Base-by-base conservation (phyloP, 2,797 vertebrate species). In the Furcifer pardalis region DNA sequence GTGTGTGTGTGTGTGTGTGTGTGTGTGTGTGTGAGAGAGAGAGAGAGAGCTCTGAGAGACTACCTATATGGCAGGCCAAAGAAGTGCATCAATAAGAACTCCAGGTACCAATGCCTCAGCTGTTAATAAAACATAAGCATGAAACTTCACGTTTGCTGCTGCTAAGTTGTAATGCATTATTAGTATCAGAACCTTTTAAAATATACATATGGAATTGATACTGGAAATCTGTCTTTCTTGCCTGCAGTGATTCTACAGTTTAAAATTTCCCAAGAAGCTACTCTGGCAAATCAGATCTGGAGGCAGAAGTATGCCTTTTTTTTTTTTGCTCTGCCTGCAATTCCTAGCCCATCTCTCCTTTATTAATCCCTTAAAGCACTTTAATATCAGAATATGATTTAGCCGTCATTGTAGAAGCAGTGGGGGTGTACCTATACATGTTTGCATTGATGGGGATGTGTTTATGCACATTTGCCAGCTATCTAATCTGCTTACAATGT, bases 281-380 rank as follows among this genome's bases (percentile, higher is more conserved):
- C 44, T 77, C 90, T 76, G 77, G 85, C 68, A 65, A 88, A 88
- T 89, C 32, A 72, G 65, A 91, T 79, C 88, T 65, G 83, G 52
- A 88, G 59, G 35, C 75, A 88, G 82, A 90, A 88, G 92, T 86
- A 84, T 63, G 35, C 82, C 83, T 49, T 84, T 1, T 80, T 49
- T 78, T 52, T 65, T 49, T 17, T 5, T 8, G 15, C 44, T 62
- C 25, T 19, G 7, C 44, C 46, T 30, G 2, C 1, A n/a, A 46
- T 81, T 37, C 72, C 40, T 42, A 62, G 71, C 60, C 46, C 35
- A 44, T 86, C 84, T 27, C 35, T 30, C 40, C 44, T 91, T 93
- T 92, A 69, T 91, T 81, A 92, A 90, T 94, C 89, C 92, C 74
- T 90, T 88, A 86, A 92, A 93, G 60, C 60, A 85, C 66, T 93